Base-by-base conservation (phyloP, 1,140 invertebrate species). In the Drosophila ogumai region DNA sequence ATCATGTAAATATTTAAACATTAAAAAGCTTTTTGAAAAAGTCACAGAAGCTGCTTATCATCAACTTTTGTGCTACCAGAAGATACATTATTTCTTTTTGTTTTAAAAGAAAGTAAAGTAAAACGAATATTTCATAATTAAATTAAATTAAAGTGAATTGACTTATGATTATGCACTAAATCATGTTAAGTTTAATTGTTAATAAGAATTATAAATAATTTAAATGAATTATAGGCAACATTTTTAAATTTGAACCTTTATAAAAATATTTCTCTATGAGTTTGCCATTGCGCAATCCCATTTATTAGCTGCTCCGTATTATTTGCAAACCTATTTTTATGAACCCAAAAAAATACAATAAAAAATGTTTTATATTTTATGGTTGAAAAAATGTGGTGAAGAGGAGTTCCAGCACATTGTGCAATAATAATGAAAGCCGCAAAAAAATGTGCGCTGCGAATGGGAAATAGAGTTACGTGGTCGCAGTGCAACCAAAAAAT, bases 401-500 rank as follows among this genome's bases (percentile, higher is more conserved):
- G 55, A 13, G 22, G 12, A 28, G 40, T 17, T 15, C 32, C 56
- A n/a, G 61, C 60, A 57, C 63, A 76, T 79, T 67, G 65, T 79
- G 75, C 58, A 79, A 84, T 75, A 84, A 84, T 82, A 69, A 79
- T 67, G 65, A 82, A 79, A 79, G 58, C 65, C 60, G 44, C 68
- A 36, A 52, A 71, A 67, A 32, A 19, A 13, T 17, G 13, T 17
- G 36, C 22, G 13, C 46, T 28, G 31, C 38, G 17, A 36, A 69
- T 61, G 43, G 43, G n/a, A 44, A 46, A 54, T 60, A 55, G 61
- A 19, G 64, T 72, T 84, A 58, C 55, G 56, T 79, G 80, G 38
- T 40, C 22, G 13, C n/a, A 12, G 25, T n/a, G 50, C 9, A 50
- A 54, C 43, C 50, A n/a, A 40, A 57, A 32, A 38, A 52, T 25